Percentiles rank a stretch among this genome's conserved stretches.
These are phyloP conservation scores for Pseudomyrmex dendroicus DNA, from an alignment of 1,140 invertebrate genomes.

Conservation along the genomic window DNA sequence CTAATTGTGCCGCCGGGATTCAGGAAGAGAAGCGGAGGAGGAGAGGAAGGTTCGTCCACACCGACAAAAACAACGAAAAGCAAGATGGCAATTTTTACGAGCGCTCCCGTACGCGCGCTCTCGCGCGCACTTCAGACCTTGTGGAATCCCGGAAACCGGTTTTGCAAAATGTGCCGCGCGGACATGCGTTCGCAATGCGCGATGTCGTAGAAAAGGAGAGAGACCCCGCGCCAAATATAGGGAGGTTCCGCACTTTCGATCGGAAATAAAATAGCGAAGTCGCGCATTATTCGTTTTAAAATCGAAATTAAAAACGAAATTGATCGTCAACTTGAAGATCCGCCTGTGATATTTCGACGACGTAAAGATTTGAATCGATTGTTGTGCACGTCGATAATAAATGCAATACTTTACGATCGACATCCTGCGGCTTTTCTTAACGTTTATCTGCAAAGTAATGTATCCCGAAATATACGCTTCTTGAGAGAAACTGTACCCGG, in stretches of 20 bases:
- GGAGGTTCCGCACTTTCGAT: background rate
- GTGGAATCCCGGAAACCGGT: constrained; percentile 55
- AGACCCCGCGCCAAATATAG: constrained; percentile 28
- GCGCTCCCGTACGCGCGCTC: background rate
- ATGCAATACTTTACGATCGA: constrained; percentile 12
- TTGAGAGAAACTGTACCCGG: constrained; percentile 48
- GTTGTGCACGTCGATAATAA: background rate
- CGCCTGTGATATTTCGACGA: background rate
- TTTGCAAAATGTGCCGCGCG: constrained; percentile 47
- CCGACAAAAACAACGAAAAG: background rate
- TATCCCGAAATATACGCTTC: constrained; percentile 50
- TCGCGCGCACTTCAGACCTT: constrained; percentile 39
- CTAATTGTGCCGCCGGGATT: constrained; percentile 7
- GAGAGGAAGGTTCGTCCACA: no score
- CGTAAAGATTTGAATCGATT: background rate
- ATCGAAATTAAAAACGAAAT: no score
- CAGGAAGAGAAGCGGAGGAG: background rate
- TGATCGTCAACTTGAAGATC: background rate
- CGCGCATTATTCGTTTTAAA: background rate
- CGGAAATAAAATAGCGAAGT: background rate
- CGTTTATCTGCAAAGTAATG: constrained; percentile 42
- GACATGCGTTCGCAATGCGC: constrained; percentile 13
- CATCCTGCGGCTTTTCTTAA: background rate
- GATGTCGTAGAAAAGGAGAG: constrained; percentile 25
- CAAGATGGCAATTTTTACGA: constrained; percentile 41